A percentile compares a stretch with the other conserved stretches of the same genome.
Evolutionary conservation across 1,140 invertebrate genomes (phyloP).

Genomic region (Heterodera carotae): DNA sequence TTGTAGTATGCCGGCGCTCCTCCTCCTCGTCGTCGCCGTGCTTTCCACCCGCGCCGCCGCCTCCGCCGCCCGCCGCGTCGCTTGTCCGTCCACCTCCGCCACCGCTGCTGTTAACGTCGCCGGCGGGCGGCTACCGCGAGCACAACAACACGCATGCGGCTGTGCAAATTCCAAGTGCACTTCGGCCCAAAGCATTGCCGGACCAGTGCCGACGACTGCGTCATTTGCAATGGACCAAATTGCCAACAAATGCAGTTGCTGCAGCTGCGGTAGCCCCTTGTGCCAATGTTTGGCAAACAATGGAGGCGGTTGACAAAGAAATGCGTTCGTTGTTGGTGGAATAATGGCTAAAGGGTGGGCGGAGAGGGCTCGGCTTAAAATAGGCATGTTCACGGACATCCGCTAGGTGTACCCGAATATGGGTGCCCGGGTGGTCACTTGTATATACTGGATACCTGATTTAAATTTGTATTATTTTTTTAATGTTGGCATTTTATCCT

Average conservation of each 20-base stretch:
- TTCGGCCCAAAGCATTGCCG: constrained; percentile 37
- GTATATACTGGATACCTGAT: too few species aligned
- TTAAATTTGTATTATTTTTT: too few species aligned
- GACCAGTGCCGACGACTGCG: constrained; percentile 49
- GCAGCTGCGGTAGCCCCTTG: constrained; percentile 69
- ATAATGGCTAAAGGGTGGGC: too few species aligned
- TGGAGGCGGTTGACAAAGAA: constrained; percentile 36
- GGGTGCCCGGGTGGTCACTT: too few species aligned
- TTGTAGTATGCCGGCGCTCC: background rate
- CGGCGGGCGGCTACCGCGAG: background rate
- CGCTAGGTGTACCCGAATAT: too few species aligned
- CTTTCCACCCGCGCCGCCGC: constrained; percentile 13
- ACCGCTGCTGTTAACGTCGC: constrained; percentile 66
- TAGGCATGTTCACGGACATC: too few species aligned
- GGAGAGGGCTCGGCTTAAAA: too few species aligned
- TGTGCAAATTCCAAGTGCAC: constrained; percentile 28
- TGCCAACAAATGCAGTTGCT: constrained; percentile 76
- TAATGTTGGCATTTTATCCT: too few species aligned
- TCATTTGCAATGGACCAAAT: constrained; percentile 49
- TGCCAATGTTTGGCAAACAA: constrained; percentile 52
- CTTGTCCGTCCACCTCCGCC: constrained; percentile 60
- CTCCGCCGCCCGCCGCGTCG: constrained; percentile 31
- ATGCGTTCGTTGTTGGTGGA: constrained; percentile 20
- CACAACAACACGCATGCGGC: background rate
- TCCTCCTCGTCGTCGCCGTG: too few species aligned